These are phyloP conservation scores for Chaetodon trifascialis DNA, from an alignment of 2,113 vertebrate species.

Conservation along the genomic window DNA sequence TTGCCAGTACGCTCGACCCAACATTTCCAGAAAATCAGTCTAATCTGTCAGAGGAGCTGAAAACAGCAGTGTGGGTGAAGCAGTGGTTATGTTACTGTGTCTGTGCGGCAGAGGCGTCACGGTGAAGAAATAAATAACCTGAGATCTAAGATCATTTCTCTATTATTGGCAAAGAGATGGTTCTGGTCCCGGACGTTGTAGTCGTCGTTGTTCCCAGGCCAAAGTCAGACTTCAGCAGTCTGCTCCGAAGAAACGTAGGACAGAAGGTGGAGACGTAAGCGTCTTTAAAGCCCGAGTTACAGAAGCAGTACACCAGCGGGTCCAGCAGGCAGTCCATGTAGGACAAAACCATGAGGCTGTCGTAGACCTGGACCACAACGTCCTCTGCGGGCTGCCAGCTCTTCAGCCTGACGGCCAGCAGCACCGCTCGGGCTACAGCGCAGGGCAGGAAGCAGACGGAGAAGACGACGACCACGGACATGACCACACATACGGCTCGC, in stretches of 20 bases:
- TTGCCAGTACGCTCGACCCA: too few relatives aligned
- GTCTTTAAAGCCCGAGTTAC: conserved; percentile 82
- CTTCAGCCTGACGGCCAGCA: conserved; percentile 54
- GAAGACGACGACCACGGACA: conserved; percentile 77
- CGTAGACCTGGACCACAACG: conserved; percentile 72
- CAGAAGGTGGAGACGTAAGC: conserved; percentile 68
- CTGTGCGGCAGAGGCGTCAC: not conserved
- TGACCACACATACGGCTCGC: conserved; percentile 75
- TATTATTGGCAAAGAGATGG: not conserved
- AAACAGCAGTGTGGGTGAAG: not conserved
- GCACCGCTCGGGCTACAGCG: conserved; percentile 75
- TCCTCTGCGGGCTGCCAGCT: conserved; percentile 39
- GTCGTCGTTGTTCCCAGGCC: not conserved
- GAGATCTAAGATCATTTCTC: conserved; percentile 27
- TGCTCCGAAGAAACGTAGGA: conserved; percentile 38
- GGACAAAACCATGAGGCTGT: conserved; percentile 83
- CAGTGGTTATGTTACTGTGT: not conserved
- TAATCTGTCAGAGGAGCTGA: not conserved
- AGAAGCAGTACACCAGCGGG: conserved; percentile 86
- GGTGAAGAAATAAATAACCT: not conserved
- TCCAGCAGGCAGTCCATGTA: conserved; percentile 87
- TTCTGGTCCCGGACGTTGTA: not conserved
- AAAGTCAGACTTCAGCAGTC: not conserved
- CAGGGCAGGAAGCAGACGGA: conserved; percentile 82
- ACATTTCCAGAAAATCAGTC: not conserved